Base-by-base conservation (phyloP, 2,797 vertebrate species). In the Spheniscus humboldti region DNA sequence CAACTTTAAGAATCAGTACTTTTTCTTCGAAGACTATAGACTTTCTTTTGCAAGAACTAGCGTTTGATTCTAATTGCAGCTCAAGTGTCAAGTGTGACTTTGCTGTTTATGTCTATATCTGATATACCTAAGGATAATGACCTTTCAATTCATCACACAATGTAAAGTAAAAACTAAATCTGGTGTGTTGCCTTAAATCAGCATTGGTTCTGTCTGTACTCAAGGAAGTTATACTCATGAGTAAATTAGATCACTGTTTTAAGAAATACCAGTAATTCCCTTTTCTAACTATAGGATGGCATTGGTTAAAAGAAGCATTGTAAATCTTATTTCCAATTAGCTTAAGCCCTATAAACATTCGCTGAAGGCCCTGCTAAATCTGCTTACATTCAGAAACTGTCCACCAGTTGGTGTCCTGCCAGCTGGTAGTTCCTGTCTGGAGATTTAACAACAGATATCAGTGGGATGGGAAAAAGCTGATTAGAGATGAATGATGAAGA, bases 261-360 rank as follows among this genome's bases (percentile, higher is more conserved):
- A 93, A 92, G 85, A 93, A 96, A 89, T 71, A 80, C 52, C 11
- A 41, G 9, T 86, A 92, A 94, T 95, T 91, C 69, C 41, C 37
- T 88, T 71, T 85, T 86, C 66, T 85, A 92, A 95, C 78, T 81
- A 92, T 95, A 87, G 92, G 79, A 89, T 27, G 55, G 43, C 73
- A 73, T 48, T 84, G 63, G 52, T 95, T 97, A 94, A 96, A 93
- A 96, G 91, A 89, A 94, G 48, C 64, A 77, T 56, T 69, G 75
- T 90, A 95, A 96, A 96, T 97, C 96, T 96, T 88, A 84, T 96
- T 96, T 96, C 63, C 92, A 96, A 92, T 97, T 97, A 97, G 85
- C 90, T 92, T 95, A 90, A 94, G 66, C 67, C 90, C 62, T 92
- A 71, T 92, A 97, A 96, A 94, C 69, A 95, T 87, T 90, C 47